These are phyloP conservation scores for Probosciger aterrimus DNA, from an alignment of 2,113 vertebrate genomes.

Conservation along the genomic window DNA sequence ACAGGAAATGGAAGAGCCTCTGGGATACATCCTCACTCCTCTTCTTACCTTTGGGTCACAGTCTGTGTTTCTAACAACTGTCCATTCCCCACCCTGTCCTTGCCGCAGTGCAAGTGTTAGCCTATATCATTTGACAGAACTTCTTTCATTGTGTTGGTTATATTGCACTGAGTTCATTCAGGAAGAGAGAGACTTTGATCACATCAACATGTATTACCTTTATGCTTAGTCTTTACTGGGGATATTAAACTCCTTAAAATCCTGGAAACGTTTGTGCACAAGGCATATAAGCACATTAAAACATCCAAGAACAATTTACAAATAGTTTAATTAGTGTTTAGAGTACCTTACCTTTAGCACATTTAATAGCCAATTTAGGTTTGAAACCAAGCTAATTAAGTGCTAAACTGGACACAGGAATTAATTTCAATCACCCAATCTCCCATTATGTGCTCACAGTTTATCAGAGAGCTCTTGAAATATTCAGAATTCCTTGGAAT, in stretches of 20 bases:
- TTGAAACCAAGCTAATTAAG: not conserved
- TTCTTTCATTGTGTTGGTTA: not conserved
- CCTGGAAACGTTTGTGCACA: not conserved
- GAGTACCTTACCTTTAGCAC: not conserved
- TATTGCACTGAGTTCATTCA: not conserved
- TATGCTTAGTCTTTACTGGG: not conserved
- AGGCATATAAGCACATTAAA: not conserved
- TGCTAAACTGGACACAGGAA: not conserved
- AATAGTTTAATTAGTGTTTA: slow-evolving; percentile 14
- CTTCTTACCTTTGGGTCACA: not conserved
- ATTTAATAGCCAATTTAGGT: not conserved
- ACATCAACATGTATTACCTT: not conserved
- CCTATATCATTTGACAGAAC: not conserved
- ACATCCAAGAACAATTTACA: slow-evolving; percentile 20
- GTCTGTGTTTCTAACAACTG: not conserved
- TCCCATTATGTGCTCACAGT: not conserved
- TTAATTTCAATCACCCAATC: slow-evolving; percentile 6
- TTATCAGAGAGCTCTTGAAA: not conserved
- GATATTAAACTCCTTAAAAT: slow-evolving; percentile 11
- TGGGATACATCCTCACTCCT: not conserved
- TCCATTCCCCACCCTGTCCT: not conserved
- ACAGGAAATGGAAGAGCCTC: not conserved
- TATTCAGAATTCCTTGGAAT: not conserved
- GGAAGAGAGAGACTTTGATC: not conserved
- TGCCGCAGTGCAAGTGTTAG: not conserved